phyloP scores from a whole-genome alignment of 2,797 vertebrate genomes.

The Galago senegalensis region DNA sequence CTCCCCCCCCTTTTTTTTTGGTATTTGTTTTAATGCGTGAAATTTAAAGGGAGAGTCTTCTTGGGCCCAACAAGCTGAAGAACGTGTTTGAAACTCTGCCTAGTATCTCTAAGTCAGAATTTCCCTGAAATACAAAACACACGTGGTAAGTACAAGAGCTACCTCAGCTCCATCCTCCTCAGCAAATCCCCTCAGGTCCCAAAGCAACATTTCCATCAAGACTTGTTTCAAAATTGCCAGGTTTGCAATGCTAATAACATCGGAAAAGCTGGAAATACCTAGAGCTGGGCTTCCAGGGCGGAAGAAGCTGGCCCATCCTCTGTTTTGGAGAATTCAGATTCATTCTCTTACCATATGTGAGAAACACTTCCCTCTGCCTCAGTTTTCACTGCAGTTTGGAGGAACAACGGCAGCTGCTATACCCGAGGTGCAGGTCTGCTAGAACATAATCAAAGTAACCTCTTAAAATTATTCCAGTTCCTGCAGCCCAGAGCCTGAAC shows the following conservation, averaged over 20 bases:
- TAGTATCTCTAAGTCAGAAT: background rate
- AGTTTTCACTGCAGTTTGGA: background rate
- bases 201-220: conserved; percentile 55
- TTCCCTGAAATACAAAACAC: background rate
- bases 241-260: conserved; percentile 72
- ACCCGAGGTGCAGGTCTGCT: conserved; percentile 61
- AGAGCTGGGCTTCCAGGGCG: background rate
- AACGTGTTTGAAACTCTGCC: background rate
- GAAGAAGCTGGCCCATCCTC: background rate
- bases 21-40: conserved; percentile 1
- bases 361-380: background rate
- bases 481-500: conserved; percentile 68
- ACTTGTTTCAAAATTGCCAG: conserved; percentile 3
- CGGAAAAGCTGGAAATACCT: conserved; percentile 66
- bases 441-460: conserved; percentile 71
- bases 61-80: background rate
- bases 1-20: background rate
- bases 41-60: background rate
- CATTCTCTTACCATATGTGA: background rate
- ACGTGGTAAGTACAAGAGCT: background rate
- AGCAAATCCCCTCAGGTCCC: background rate
- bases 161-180: background rate
- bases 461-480: conserved; percentile 59
- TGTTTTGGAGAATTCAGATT: conserved; percentile 66
- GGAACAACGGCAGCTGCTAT: background rate